Evolutionary conservation across 2,888 invertebrate genomes (phyloP).

Genomic region (Phaedon cochleariae): DNA sequence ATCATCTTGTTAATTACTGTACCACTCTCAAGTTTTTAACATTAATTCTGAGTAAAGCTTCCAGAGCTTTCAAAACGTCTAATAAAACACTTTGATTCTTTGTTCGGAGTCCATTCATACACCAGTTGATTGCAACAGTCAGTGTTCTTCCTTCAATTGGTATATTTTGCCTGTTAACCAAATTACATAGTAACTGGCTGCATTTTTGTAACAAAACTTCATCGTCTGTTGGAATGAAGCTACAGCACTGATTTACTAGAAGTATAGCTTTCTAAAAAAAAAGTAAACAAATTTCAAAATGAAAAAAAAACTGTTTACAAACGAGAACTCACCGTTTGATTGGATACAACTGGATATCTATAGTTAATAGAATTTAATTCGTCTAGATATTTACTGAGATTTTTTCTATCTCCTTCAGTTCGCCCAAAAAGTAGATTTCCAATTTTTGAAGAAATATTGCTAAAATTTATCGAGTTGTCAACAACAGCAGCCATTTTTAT

Average conservation of each 20-base stretch:
- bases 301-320: conserved; percentile 12
- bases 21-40: conserved; percentile 11
- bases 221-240: conserved; percentile 62
- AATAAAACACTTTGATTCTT: conserved; percentile 49
- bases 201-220: conserved; percentile 67
- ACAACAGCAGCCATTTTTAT: conserved; percentile 41
- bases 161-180: conserved; percentile 67
- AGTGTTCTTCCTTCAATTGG: conserved; percentile 58
- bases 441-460: conserved; percentile 55
- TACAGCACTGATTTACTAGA: conserved; percentile 58
- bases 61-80: conserved; percentile 58
- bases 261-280: conserved; percentile 57
- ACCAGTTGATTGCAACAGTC: conserved; percentile 56
- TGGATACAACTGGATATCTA: conserved; percentile 57
- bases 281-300: too few relatives aligned
- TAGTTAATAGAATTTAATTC: conserved; percentile 72
- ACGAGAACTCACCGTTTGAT: conserved; percentile 52
- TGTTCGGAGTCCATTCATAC: conserved; percentile 54
- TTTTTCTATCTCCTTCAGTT: conserved; percentile 61
- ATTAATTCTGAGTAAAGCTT: conserved; percentile 57
- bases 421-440: conserved; percentile 53
- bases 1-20: neutral
- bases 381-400: conserved; percentile 67
- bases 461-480: conserved; percentile 49
- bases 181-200: conserved; percentile 66